Conservation (phyloP, 2,797 vertebrate species). For the Enteromius trimaculatus region DNA sequence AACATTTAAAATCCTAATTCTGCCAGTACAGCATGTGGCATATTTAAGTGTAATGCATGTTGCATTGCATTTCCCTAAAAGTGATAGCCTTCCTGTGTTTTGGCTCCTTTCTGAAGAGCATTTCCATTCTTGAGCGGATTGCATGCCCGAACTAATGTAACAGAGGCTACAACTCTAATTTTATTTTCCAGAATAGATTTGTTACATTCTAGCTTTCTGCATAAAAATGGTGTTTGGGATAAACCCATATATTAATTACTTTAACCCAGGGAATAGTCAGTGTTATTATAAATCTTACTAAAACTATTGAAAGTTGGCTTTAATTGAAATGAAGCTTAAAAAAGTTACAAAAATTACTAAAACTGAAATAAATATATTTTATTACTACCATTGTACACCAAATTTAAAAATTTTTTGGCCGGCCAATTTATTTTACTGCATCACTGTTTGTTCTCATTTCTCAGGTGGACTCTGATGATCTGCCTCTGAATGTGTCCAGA, state of each 20-base stretch:
- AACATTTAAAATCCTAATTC: neutral
- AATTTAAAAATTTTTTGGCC: too few relatives aligned
- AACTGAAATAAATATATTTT: too few relatives aligned
- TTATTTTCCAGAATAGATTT: neutral
- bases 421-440: neutral
- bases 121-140: neutral
- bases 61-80: neutral
- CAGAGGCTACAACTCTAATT: neutral
- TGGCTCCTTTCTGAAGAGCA: neutral
- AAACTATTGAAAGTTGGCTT: neutral
- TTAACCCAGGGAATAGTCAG: neutral
- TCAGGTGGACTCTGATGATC: conserved; percentile 98
- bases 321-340: neutral
- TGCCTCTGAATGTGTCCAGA: conserved; percentile 96
- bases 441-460: conserved; percentile 9
- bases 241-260: neutral
- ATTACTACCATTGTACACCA: too few relatives aligned
- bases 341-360: too few relatives aligned
- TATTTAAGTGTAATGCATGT: neutral
- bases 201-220: neutral
- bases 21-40: neutral
- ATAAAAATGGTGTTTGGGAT: neutral
- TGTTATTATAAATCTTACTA: neutral
- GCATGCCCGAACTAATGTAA: neutral
- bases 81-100: neutral